Conservation (phyloP, 2,888 invertebrate genomes). For the Cryptocephalus moraei region DNA sequence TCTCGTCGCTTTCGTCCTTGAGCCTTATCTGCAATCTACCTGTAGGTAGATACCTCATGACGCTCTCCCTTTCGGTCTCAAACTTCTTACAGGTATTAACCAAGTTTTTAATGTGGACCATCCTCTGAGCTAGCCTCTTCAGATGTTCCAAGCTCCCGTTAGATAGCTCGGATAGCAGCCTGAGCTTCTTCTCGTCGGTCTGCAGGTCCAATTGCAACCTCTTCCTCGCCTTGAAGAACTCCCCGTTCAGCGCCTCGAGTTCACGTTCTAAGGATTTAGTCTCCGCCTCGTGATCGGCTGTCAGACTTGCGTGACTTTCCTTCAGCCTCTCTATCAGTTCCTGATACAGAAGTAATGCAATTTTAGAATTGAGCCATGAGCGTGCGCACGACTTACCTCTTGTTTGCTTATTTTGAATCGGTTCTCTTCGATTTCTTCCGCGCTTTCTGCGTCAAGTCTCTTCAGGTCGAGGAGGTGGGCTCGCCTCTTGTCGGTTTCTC, state of each 20-base stretch:
- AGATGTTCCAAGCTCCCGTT: slow-evolving; percentile 39
- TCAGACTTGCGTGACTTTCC: slow-evolving; percentile 16
- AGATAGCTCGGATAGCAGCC: slow-evolving; percentile 29
- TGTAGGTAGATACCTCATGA: slow-evolving; percentile 16
- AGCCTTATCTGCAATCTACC: no score
- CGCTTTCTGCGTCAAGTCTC: slow-evolving; percentile 29
- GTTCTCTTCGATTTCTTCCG: slow-evolving; percentile 25
- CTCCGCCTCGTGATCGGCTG: slow-evolving; percentile 15
- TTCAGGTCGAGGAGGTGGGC: slow-evolving; percentile 32
- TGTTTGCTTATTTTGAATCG: slow-evolving; percentile 26
- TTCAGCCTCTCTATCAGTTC: slow-evolving; percentile 20
- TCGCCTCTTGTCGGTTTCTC: slow-evolving; percentile 28
- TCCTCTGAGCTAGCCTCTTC: slow-evolving; percentile 37
- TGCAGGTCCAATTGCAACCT: slow-evolving; percentile 21
- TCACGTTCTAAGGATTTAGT: slow-evolving; percentile 18
- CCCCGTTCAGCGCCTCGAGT: slow-evolving; percentile 14
- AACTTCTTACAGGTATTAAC: slow-evolving; percentile 46
- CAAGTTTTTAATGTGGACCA: slow-evolving; percentile 43
- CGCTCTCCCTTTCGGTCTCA: slow-evolving; percentile 45
- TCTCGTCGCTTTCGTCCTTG: neutral
- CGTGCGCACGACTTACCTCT: slow-evolving; percentile 21
- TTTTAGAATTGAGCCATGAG: neutral
- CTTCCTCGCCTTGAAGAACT: slow-evolving; percentile 19
- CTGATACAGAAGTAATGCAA: slow-evolving; percentile 8
- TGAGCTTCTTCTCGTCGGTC: slow-evolving; percentile 23